Base-by-base conservation (phyloP, 2,888 invertebrate genomes). In the Seira sanloemensis region DNA sequence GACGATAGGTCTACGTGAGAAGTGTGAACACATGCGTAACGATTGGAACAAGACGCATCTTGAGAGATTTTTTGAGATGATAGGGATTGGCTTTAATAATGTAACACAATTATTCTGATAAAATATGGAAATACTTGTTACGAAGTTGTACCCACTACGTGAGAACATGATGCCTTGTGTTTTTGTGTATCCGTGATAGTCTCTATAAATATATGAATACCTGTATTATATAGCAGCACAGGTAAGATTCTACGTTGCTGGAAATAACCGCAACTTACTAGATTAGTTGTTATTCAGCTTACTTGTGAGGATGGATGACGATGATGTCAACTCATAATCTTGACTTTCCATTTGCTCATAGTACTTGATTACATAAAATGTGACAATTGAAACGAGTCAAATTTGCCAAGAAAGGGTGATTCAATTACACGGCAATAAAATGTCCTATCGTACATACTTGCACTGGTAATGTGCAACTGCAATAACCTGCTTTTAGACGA, bases 261-360 rank as follows among this genome's bases (percentile, higher is more conserved):
- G 75, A 75, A 75, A 75, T 75, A 75, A 46, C 75, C 46, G 66
- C 75, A 65, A n/a, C 4, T 66, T 65, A 66, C 75, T 46, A 66
- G 75, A 66, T 75, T 9, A 7, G 21, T 50, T 24, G 50, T 74
- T 16, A 68, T 50, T n/a, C n/a, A n/a, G n/a, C n/a, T n/a, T n/a
- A n/a, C n/a, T n/a, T n/a, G n/a, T n/a, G n/a, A n/a, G n/a, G n/a
- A n/a, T n/a, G n/a, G n/a, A n/a, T n/a, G n/a, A n/a, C n/a, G n/a
- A n/a, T n/a, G n/a, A n/a, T n/a, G n/a, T n/a, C n/a, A n/a, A n/a
- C n/a, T n/a, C n/a, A n/a, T n/a, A n/a, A n/a, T n/a, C n/a, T n/a
- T n/a, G n/a, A n/a, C n/a, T n/a, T n/a, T n/a, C n/a, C n/a, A n/a
- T n/a, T n/a, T n/a, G n/a, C n/a, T n/a, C n/a, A n/a, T n/a, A n/a